These are phyloP conservation scores for Oppia nitens DNA, from an alignment of 1,140 invertebrate species.

Conservation along the genomic window DNA sequence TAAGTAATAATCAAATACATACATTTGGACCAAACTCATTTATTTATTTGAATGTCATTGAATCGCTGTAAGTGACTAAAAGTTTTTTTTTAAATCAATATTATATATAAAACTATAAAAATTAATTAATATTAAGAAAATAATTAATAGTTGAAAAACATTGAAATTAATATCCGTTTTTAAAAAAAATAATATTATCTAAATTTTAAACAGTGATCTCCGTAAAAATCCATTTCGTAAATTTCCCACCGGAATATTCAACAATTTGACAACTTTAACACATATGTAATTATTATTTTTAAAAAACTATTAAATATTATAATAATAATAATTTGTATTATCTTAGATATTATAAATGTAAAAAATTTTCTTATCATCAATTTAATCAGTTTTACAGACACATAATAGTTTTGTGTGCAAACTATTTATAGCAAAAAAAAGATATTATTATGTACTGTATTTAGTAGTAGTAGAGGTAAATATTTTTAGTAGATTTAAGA, in stretches of 20 bases:
- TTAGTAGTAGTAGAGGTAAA: too few relatives aligned
- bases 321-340: too few relatives aligned
- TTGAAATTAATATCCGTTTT: background rate
- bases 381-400: too few relatives aligned
- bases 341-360: background rate
- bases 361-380: too few relatives aligned
- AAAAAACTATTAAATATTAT: too few relatives aligned
- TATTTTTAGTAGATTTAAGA: too few relatives aligned
- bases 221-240: slow-evolving; percentile 21
- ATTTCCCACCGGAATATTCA: slow-evolving; percentile 24
- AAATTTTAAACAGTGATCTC: slow-evolving; percentile 19
- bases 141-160: background rate
- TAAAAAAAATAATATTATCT: slow-evolving; percentile 1
- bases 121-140: background rate
- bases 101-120: background rate
- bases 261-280: slow-evolving; percentile 29
- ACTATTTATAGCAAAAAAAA: too few relatives aligned
- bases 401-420: too few relatives aligned
- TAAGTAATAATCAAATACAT: slow-evolving; percentile 15
- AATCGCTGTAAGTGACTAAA: slow-evolving; percentile 19
- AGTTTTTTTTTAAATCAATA: background rate
- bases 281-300: slow-evolving; percentile 38
- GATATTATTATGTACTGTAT: too few relatives aligned
- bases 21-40: slow-evolving; percentile 12
- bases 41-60: slow-evolving; percentile 7